Evolutionary conservation across 2,797 vertebrate genomes (phyloP).

Genomic region (Sorex maritimensis): DNA sequence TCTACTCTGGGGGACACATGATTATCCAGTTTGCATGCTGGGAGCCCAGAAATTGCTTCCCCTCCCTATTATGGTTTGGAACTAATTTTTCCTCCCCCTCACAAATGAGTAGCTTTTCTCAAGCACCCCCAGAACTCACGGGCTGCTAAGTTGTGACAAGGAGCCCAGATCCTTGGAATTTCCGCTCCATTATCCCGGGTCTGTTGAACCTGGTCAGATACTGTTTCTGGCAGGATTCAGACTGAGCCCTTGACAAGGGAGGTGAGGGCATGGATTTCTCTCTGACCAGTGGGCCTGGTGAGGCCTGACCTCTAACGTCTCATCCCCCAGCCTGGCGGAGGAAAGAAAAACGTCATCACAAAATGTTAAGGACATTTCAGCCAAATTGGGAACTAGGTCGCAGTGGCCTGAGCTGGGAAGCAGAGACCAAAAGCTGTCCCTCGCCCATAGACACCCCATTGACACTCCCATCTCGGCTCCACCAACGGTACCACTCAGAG

Average conservation of each 20-base stretch:
- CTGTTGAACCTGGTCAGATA: constrained; percentile 69
- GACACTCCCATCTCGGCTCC: background rate
- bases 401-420: too few relatives aligned
- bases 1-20: constrained; percentile 62
- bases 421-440: background rate
- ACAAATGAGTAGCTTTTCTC: background rate
- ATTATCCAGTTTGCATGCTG: background rate
- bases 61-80: constrained; percentile 27
- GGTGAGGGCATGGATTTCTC: background rate
- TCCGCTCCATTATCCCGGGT: background rate
- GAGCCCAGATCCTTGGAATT: constrained; percentile 20
- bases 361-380: background rate
- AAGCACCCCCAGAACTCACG: background rate
- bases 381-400: background rate
- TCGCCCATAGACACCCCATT: accelerated
- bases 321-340: background rate
- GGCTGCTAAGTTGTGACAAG: background rate
- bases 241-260: background rate
- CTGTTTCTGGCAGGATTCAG: constrained; percentile 63
- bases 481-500: too few relatives aligned
- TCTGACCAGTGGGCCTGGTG: constrained; percentile 68
- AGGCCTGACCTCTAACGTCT: constrained; percentile 17
- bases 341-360: constrained; percentile 39
- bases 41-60: constrained; percentile 63
- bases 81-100: background rate